phyloP scores from a whole-genome alignment of 1,140 invertebrate species.

The Sweltsa coloradensis region DNA sequence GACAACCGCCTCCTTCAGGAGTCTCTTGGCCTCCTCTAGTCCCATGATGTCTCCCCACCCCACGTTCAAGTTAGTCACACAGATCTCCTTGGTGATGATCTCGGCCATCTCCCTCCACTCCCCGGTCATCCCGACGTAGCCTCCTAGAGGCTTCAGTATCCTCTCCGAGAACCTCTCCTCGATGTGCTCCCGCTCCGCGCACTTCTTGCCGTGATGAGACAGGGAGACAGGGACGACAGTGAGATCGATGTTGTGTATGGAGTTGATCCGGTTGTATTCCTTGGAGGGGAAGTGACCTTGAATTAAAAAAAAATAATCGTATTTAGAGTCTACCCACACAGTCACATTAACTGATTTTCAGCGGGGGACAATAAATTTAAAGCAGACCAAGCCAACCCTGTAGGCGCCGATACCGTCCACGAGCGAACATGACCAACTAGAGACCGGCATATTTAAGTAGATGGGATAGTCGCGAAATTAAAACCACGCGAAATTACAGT shows the following conservation, averaged over 20 bases:
- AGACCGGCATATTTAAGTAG: too few relatives aligned
- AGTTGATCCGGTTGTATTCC: not conserved
- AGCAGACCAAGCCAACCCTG: too few relatives aligned
- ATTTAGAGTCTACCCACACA: too few relatives aligned
- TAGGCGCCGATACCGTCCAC: too few relatives aligned
- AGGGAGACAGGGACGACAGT: not conserved
- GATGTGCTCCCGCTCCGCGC: not conserved
- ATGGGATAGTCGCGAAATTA: too few relatives aligned
- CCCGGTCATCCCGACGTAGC: constrained; percentile 29
- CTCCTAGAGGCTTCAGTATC: constrained; percentile 28
- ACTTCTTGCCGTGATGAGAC: not conserved
- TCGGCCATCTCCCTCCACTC: constrained; percentile 41
- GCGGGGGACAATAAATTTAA: too few relatives aligned
- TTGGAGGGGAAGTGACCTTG: not conserved
- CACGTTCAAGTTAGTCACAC: constrained; percentile 47
- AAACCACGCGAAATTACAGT: too few relatives aligned
- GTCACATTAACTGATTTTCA: too few relatives aligned
- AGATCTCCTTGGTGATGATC: constrained; percentile 38
- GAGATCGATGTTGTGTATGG: not conserved
- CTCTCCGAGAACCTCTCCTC: constrained; percentile 14
- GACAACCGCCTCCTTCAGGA: constrained; percentile 81
- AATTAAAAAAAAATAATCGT: too few relatives aligned
- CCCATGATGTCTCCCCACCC: constrained; percentile 50
- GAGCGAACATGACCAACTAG: too few relatives aligned
- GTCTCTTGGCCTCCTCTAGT: constrained; percentile 60